These are phyloP conservation scores for Chiridota heheva DNA, from an alignment of 35 echinoderm and acorn worm genomes.

Conservation along the genomic window DNA sequence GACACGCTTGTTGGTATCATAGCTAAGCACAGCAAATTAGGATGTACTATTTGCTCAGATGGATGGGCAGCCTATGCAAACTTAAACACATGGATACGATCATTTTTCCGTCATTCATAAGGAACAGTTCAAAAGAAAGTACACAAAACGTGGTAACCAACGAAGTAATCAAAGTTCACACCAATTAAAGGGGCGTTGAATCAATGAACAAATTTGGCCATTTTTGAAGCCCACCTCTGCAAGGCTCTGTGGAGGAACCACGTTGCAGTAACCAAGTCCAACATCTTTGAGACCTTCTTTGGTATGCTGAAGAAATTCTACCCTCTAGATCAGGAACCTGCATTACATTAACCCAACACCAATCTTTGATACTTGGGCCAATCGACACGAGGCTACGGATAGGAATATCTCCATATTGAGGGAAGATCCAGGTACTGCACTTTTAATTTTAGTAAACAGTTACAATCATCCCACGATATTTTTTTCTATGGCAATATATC, in stretches of 20 bases:
- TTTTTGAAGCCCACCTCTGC: conserved; percentile 15
- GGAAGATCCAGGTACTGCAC: no score
- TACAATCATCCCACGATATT: no score
- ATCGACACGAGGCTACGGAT: no score
- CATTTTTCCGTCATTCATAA: conserved; percentile 10
- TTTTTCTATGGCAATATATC: no score
- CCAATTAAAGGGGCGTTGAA: conserved; percentile 12
- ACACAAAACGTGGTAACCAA: not conserved
- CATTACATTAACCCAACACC: not conserved
- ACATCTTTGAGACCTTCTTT: conserved; percentile 7
- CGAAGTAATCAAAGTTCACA: conserved; percentile 7
- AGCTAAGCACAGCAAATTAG: not conserved
- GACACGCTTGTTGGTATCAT: not conserved
- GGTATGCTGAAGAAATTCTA: not conserved
- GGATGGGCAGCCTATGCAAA: conserved; percentile 14
- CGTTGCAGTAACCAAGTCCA: not conserved
- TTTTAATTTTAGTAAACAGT: no score
- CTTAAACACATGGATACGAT: not conserved
- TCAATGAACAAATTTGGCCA: not conserved
- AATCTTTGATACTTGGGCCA: conserved; percentile 6
- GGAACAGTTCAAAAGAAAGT: not conserved
- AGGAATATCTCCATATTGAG: no score
- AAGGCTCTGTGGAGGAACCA: conserved; percentile 5
- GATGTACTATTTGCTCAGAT: conserved; percentile 10
- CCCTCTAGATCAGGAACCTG: not conserved